Percentiles rank a stretch among this genome's conserved stretches.
Evolutionary conservation across 2,113 vertebrate species (phyloP).

Genomic region (Grus americana): DNA sequence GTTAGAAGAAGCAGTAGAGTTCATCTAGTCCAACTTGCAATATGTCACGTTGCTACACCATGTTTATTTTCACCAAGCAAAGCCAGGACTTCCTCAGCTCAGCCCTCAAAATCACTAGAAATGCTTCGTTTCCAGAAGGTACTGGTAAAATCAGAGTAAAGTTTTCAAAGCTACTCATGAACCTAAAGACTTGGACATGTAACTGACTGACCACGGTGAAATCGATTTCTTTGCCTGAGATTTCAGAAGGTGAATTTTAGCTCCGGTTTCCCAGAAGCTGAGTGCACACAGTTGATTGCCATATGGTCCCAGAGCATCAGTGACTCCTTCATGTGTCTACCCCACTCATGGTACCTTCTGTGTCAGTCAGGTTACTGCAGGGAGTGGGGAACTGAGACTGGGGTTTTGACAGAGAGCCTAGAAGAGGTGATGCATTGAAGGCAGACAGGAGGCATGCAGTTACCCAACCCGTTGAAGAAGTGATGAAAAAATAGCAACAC

Average conservation of each 20-base stretch:
- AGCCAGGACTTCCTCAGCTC: neutral
- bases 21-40: neutral
- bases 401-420: neutral
- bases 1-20: neutral
- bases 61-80: neutral
- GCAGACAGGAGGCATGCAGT: neutral
- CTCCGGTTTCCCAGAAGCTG: neutral
- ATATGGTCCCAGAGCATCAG: neutral
- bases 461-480: neutral
- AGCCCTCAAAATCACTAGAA: neutral
- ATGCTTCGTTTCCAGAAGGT: fast-evolving
- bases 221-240: neutral
- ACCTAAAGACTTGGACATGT: neutral
- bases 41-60: neutral
- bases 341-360: neutral
- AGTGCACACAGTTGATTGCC: neutral
- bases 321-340: neutral
- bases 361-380: neutral
- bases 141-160: neutral
- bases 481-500: neutral
- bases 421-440: neutral
- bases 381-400: neutral
- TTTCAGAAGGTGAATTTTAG: neutral
- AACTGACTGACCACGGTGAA: neutral
- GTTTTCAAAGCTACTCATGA: neutral